phyloP scores from a whole-genome alignment of 2,113 vertebrate species.

The Raja brachyura region DNA sequence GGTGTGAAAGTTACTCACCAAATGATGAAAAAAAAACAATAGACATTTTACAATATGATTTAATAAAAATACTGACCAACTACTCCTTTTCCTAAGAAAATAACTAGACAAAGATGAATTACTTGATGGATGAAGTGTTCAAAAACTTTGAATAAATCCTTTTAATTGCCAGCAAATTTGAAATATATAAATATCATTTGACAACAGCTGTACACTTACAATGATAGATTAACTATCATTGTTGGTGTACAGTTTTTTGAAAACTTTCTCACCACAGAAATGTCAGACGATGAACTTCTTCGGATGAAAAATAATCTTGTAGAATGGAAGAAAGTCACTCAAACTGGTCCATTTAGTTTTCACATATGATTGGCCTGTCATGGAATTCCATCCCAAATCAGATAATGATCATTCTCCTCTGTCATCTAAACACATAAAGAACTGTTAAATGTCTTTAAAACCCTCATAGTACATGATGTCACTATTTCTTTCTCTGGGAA shows the following conservation, averaged over 20 bases:
- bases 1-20: too few relatives aligned
- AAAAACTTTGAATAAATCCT: background rate
- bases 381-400: background rate
- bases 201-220: background rate
- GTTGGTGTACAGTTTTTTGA: too few relatives aligned
- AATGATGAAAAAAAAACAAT: too few relatives aligned
- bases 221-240: background rate
- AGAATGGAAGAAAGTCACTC: background rate
- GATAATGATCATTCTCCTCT: background rate
- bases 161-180: background rate
- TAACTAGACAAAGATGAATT: background rate
- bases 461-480: background rate
- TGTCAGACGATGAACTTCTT: too few relatives aligned
- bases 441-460: background rate
- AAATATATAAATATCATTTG: background rate
- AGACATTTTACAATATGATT: background rate
- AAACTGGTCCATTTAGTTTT: background rate
- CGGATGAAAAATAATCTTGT: too few relatives aligned
- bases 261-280: too few relatives aligned
- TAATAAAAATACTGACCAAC: background rate
- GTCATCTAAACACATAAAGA: background rate
- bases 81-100: background rate
- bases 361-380: background rate
- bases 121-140: background rate
- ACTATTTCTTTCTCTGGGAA: background rate